phyloP scores from a whole-genome alignment of 1,140 invertebrate genomes.

The Drosophila pectinifera region DNA sequence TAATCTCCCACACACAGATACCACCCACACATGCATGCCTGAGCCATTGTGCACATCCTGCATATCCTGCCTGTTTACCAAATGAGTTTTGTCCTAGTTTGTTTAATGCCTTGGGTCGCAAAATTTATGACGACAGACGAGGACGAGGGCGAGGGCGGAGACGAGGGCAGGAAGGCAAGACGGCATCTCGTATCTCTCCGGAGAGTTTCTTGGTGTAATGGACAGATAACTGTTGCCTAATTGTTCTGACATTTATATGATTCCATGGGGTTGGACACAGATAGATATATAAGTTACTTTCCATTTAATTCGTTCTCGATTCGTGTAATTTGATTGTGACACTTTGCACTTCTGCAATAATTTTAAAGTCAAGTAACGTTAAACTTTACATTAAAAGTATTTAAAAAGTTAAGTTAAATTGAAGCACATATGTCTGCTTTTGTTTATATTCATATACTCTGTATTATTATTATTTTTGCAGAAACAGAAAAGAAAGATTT shows the following conservation, averaged over 20 bases:
- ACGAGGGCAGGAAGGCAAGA: not conserved
- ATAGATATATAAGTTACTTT: constrained; percentile 16
- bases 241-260: constrained; percentile 63
- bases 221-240: constrained; percentile 79
- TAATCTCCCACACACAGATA: constrained; percentile 29
- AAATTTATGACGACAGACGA: constrained; percentile 46
- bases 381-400: too few species aligned
- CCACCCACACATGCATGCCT: constrained; percentile 8
- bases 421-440: too few species aligned
- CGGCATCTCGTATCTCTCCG: constrained; percentile 36
- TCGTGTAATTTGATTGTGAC: not conserved
- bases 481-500: too few species aligned
- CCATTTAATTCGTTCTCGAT: constrained; percentile 29
- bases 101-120: constrained; percentile 61
- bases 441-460: too few species aligned
- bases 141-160: not conserved
- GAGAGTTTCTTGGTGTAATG: constrained; percentile 65
- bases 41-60: constrained; percentile 58
- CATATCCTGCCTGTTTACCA: constrained; percentile 76
- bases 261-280: not conserved
- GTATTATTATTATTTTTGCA: too few species aligned
- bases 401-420: too few species aligned
- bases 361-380: too few species aligned
- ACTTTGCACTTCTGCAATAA: not conserved
- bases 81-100: constrained; percentile 79